Evolutionary conservation across 2,113 vertebrate species (phyloP).

Genomic region (Ranitomeya variabilis): DNA sequence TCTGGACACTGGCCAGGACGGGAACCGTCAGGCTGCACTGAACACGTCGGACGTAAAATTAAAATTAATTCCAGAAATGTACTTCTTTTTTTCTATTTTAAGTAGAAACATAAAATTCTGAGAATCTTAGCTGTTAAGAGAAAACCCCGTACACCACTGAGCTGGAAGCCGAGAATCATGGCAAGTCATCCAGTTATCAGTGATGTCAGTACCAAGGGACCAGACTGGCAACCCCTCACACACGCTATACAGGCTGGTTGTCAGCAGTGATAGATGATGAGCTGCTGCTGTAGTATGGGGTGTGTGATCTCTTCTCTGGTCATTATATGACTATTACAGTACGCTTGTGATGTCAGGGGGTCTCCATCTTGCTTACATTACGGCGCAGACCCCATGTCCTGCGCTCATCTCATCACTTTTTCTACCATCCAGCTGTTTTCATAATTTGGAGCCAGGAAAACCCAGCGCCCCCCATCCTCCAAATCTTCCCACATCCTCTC

Average conservation of each 20-base stretch:
- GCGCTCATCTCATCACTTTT: neutral
- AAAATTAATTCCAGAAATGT: neutral
- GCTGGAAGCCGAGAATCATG: no score
- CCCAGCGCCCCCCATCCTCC: slow-evolving; percentile 5
- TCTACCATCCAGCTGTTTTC: slow-evolving; percentile 53
- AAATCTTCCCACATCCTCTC: slow-evolving; percentile 23
- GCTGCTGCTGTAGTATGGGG: neutral
- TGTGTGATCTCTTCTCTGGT: neutral
- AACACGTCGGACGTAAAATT: neutral
- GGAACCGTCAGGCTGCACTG: neutral
- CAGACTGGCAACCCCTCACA: neutral
- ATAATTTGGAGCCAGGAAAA: slow-evolving; percentile 29
- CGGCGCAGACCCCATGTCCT: neutral
- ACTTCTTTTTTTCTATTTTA: neutral
- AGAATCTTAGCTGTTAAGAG: neutral
- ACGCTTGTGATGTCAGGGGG: neutral
- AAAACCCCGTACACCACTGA: no score
- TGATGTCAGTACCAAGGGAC: neutral
- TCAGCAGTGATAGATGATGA: no score
- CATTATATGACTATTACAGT: no score
- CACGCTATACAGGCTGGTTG: neutral
- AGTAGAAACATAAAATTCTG: neutral
- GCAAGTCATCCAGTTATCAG: no score
- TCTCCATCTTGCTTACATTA: neutral
- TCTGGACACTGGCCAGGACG: neutral